Conservation (phyloP, 2,113 vertebrate genomes). For the Salvator merianae region DNA sequence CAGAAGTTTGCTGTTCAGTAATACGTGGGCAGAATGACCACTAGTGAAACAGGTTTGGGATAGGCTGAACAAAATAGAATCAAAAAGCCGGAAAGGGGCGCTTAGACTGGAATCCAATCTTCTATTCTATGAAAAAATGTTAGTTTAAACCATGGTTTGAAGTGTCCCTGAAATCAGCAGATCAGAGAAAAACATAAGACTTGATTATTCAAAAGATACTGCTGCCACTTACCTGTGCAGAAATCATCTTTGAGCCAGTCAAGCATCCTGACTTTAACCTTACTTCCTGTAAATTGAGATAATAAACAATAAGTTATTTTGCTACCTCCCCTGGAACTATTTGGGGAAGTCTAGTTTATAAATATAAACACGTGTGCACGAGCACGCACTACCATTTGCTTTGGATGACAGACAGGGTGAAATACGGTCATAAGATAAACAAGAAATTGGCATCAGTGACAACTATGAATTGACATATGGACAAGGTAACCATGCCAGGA, state of each 20-base stretch:
- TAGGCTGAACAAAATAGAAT: not conserved
- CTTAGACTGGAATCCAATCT: too few species aligned
- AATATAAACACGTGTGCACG: not conserved
- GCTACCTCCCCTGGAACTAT: too few species aligned
- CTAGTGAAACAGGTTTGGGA: not conserved
- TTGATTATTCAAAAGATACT: not conserved
- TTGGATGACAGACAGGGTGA: not conserved
- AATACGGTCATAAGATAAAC: not conserved
- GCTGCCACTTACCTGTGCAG: slow-evolving; percentile 79
- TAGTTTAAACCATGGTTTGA: not conserved
- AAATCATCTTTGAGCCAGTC: slow-evolving; percentile 87
- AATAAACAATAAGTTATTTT: slow-evolving; percentile 30
- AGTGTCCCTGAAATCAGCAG: not conserved
- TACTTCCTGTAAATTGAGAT: slow-evolving; percentile 66
- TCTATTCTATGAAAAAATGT: too few species aligned
- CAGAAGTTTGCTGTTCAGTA: not conserved
- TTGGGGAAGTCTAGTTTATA: too few species aligned
- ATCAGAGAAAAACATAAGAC: not conserved
- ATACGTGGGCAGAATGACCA: too few species aligned
- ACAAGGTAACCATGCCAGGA: too few species aligned
- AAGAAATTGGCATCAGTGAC: not conserved
- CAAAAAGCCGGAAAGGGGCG: too few species aligned
- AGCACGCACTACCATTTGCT: not conserved
- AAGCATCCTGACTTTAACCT: slow-evolving; percentile 82
- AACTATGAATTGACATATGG: too few species aligned